These are phyloP conservation scores for Athene noctua DNA, from an alignment of 2,113 vertebrate genomes.

Conservation along the genomic window DNA sequence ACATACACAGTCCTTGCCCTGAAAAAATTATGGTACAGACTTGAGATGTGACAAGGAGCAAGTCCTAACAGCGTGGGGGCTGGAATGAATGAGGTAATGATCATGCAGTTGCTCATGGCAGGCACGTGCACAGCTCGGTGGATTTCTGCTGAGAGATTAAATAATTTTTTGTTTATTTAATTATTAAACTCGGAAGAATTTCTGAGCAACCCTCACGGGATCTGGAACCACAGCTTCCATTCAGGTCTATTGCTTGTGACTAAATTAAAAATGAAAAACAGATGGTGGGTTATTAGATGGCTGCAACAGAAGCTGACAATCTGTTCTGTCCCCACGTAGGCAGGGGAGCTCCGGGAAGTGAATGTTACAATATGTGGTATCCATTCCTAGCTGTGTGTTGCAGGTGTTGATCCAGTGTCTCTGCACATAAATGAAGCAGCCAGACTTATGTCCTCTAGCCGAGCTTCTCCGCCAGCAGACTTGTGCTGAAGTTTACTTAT, in stretches of 20 bases:
- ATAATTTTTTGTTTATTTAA: neutral
- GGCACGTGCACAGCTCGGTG: neutral
- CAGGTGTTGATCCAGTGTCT: slow-evolving; percentile 27
- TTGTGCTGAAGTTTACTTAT: slow-evolving; percentile 11
- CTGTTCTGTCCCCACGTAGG: neutral
- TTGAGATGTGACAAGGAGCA: slow-evolving; percentile 40
- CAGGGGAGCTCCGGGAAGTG: neutral
- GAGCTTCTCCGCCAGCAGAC: neutral
- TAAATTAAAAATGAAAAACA: slow-evolving; percentile 37
- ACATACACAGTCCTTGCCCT: slow-evolving; percentile 20
- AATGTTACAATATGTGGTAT: neutral
- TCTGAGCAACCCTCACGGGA: neutral
- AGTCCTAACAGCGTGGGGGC: neutral
- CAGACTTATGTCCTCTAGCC: neutral
- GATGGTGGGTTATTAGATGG: slow-evolving; percentile 29
- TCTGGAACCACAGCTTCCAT: neutral
- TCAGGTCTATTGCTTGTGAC: neutral
- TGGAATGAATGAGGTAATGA: neutral
- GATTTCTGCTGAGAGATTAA: slow-evolving; percentile 10
- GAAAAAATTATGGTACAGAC: neutral
- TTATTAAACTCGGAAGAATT: slow-evolving; percentile 32
- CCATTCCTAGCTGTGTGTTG: neutral
- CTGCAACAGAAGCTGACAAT: slow-evolving; percentile 32
- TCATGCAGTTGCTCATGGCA: neutral
- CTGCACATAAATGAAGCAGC: neutral